Percentiles rank a stretch among this genome's conserved stretches.
phyloP scores from a whole-genome alignment of 2,888 invertebrate species.

The Empis stercorea region DNA sequence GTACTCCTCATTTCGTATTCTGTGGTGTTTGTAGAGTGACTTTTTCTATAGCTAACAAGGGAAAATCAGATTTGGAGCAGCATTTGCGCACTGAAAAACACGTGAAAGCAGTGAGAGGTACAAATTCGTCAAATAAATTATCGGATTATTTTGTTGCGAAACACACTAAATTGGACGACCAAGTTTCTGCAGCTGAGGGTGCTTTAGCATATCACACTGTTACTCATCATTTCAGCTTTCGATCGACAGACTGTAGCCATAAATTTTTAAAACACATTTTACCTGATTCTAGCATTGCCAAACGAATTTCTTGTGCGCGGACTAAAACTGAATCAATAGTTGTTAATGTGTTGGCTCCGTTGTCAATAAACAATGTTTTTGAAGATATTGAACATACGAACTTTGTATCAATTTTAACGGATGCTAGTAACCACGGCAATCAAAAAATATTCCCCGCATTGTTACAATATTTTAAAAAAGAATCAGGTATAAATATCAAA shows the following conservation, averaged over 20 bases:
- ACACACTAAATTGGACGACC: slow-evolving; percentile 4
- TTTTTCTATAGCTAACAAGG: background rate
- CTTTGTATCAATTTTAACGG: slow-evolving; percentile 12
- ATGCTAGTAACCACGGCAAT: slow-evolving; percentile 15
- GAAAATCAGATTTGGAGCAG: slow-evolving; percentile 6
- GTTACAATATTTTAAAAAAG: slow-evolving; percentile 15
- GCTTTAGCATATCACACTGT: slow-evolving; percentile 19
- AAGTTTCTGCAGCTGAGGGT: slow-evolving; percentile 16
- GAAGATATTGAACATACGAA: background rate
- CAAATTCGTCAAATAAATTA: slow-evolving; percentile 3
- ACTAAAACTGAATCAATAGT: background rate
- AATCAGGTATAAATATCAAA: slow-evolving; percentile 13
- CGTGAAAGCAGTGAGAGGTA: slow-evolving; percentile 1
- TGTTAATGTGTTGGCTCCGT: background rate
- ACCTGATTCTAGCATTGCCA: slow-evolving; percentile 16
- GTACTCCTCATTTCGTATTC: background rate
- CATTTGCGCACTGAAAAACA: slow-evolving; percentile 7
- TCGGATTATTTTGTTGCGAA: slow-evolving; percentile 3
- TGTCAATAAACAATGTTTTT: background rate
- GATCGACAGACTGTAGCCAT: slow-evolving; percentile 18
- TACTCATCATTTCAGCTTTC: slow-evolving; percentile 17
- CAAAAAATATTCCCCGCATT: slow-evolving; percentile 16
- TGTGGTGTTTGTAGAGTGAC: background rate
- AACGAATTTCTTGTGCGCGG: slow-evolving; percentile 4
- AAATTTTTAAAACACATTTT: slow-evolving; percentile 14